Base-by-base conservation (phyloP, 2,888 invertebrate genomes). In the Troides aeacus region DNA sequence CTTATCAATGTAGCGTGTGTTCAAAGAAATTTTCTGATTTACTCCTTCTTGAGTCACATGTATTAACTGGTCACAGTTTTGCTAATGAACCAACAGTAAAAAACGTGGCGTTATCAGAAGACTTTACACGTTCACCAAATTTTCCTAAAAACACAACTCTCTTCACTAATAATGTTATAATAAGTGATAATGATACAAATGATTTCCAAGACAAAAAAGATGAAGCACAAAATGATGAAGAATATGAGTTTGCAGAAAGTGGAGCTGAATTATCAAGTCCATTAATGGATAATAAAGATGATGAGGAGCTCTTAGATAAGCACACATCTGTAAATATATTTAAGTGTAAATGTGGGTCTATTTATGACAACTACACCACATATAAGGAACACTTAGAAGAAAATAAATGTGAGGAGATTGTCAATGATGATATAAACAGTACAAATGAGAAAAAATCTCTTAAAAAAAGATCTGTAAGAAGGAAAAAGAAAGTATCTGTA, bases 361-460 rank as follows among this genome's bases (percentile, higher is more conserved):
- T 72, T 8, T 78, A 76, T 64, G 69, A 72, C 18, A 74, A 39
- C 21, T 76, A 76, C 75, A 69, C 74, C 0, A 71, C 73, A 23
- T 77, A 76, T 12, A 77, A 78, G 66, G 60, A 68, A 17, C 82
- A 84, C 72, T 64, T 74, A 36, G 77, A 78, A 70, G 62, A 72
- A 18, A 72, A 70, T 23, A 73, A 70, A 18, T 82, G 82, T 70
- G 69, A 73, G 10, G 77, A 75, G 24, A 74, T 66, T 10, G 72
- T 74, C 42, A 72, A 71, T 24, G 7, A 68, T 12, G 57, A 72
- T 10, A 73, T 73, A 65, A 61, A 65, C 10, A 79, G 75, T 5
- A 63, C 39, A 39, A 8, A 18, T 23, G 36, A 62, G n/a, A 36
- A 46, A 23, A 1, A 59, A 24, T 15, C 18, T 24, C 46, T 30